Evolutionary conservation across 2,888 invertebrate genomes (phyloP).

Genomic region (Dicranocentrus wangi): DNA sequence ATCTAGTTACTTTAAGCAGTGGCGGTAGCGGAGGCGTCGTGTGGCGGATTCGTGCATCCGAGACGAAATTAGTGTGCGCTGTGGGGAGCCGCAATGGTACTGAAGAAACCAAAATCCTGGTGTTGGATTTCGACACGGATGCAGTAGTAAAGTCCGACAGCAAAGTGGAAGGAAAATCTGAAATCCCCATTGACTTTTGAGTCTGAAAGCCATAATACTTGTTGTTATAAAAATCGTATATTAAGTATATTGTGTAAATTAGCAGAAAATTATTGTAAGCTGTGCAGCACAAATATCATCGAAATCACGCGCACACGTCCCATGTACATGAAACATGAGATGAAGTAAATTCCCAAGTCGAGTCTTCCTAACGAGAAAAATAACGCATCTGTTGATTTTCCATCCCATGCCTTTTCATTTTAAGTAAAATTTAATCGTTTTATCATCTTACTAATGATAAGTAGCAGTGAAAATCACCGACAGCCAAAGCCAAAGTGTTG

Average conservation of each 20-base stretch:
- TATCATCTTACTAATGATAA: too few species aligned
- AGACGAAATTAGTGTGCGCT: slow-evolving; percentile 97
- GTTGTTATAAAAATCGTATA: too few species aligned
- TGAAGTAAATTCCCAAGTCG: slow-evolving; percentile 47
- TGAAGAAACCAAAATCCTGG: slow-evolving; percentile 98
- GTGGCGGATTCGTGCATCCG: slow-evolving; percentile 96
- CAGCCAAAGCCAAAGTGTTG: too few species aligned
- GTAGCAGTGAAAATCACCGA: too few species aligned
- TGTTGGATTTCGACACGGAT: slow-evolving; percentile 95
- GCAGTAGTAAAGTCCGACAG: slow-evolving; percentile 34
- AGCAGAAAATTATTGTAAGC: too few species aligned
- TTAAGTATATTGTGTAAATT: slow-evolving; percentile 13
- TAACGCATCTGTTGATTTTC: too few species aligned
- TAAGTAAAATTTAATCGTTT: too few species aligned
- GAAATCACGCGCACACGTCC: slow-evolving; percentile 35
- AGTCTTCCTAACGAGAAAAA: slow-evolving; percentile 63
- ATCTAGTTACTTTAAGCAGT: slow-evolving; percentile 93
- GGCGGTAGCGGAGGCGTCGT: slow-evolving; percentile 99
- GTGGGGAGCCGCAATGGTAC: slow-evolving; percentile 99
- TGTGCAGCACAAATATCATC: too few species aligned
- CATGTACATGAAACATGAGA: too few species aligned
- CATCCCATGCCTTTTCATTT: too few species aligned
- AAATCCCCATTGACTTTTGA: slow-evolving; percentile 44
- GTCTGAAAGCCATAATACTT: slow-evolving; percentile 38
- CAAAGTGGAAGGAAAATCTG: slow-evolving; percentile 44